Conservation (phyloP, 2,888 invertebrate genomes). For the Anticlea derivata region DNA sequence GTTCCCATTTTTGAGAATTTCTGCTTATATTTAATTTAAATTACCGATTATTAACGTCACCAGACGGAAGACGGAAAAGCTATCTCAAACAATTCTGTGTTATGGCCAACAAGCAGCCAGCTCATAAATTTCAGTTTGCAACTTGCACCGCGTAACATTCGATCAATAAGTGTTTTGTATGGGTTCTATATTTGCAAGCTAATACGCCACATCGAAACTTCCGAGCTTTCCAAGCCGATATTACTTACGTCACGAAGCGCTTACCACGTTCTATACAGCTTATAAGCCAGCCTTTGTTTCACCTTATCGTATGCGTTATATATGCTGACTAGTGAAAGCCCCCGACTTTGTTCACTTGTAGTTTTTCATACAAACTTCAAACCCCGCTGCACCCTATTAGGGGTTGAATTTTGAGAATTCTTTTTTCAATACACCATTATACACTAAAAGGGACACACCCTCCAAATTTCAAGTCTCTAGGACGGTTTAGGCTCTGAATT, state of each 20-base stretch:
- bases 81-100: conserved; percentile 25
- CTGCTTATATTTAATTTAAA: too few species aligned
- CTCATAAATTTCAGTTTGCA: conserved; percentile 82
- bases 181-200: conserved; percentile 81
- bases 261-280: conserved; percentile 29
- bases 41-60: too few species aligned
- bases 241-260: conserved; percentile 60
- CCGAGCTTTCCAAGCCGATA: conserved; percentile 67
- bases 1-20: too few species aligned
- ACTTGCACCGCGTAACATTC: conserved; percentile 77
- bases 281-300: conserved; percentile 31
- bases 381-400: too few species aligned
- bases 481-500: too few species aligned
- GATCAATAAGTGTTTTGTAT: conserved; percentile 82
- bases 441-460: too few species aligned
- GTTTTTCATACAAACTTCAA: too few species aligned
- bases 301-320: conserved; percentile 37
- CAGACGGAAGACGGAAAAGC: background rate
- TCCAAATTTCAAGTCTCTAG: too few species aligned
- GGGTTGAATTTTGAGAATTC: too few species aligned
- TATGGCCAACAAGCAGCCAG: conserved; percentile 47
- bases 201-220: conserved; percentile 78
- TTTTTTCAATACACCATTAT: too few species aligned
- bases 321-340: too few species aligned
- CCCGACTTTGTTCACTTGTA: too few species aligned